A percentile compares a stretch with the other conserved stretches of the same genome.
phyloP scores from a whole-genome alignment of 2,113 vertebrate genomes.

The Atrichornis clamosus region DNA sequence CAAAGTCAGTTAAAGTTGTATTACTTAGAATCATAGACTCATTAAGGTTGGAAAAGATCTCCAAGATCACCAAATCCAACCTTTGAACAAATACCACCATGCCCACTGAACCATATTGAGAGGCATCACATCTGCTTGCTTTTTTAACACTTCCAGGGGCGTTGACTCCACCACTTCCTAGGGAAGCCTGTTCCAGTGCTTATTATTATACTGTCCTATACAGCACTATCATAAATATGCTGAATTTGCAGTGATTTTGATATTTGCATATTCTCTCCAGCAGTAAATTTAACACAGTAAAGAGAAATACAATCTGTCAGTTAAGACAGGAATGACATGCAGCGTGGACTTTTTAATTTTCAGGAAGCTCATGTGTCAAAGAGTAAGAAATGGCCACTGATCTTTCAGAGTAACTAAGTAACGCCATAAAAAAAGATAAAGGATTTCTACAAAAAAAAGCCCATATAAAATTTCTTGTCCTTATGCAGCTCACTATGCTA shows the following conservation, averaged over 20 bases:
- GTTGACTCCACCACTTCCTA: neutral
- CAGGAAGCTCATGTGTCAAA: neutral
- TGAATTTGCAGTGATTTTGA: neutral
- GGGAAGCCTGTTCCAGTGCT: neutral
- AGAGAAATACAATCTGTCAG: neutral
- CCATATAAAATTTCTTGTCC: neutral
- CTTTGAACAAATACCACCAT: neutral
- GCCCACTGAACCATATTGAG: rapidly evolving
- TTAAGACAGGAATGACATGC: neutral
- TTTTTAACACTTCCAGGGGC: neutral
- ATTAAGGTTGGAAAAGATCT: neutral
- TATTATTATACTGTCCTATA: neutral
- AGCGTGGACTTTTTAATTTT: neutral
- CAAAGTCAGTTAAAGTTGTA: neutral
- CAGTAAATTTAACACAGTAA: neutral
- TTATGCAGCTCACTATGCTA: neutral
- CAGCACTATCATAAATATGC: rapidly evolving
- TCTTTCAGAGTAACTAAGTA: neutral
- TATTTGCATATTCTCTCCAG: neutral
- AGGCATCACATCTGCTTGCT: neutral
- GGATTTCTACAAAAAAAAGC: neutral
- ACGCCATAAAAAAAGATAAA: neutral
- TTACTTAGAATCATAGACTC: neutral
- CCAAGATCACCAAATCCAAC: neutral
- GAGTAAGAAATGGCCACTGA: neutral